Evolutionary conservation across 1,140 invertebrate genomes (phyloP), one percentile per base, ranked within the genome.

Genomic region (Diachasmimorpha longicaudata): DNA sequence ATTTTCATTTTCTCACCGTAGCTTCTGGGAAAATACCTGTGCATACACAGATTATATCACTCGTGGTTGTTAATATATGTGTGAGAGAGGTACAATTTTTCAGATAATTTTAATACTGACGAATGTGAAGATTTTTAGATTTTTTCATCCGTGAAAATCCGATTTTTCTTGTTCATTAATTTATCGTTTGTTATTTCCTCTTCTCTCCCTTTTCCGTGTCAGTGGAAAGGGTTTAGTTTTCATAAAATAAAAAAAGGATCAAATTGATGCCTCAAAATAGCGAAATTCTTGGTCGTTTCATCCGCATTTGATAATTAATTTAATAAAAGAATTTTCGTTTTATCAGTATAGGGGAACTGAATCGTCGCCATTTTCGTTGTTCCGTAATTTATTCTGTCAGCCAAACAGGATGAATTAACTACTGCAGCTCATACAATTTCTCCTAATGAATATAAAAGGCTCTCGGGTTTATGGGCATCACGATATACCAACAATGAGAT

Each of bases 401-500:
- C 31, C 31, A 31, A 31, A 31, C 31, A 31, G 31, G 52, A 58
- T 58, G 21, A 16, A 58, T 58, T 58, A 58, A 58, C 52, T 19
- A 19, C 52, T 58, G 52, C 16, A 21, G n/a, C n/a, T 16, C 52
- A 58, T 58, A 16, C 52, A 2, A 21, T 58, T 58, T 58, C 52
- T 58, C 52, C 52, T 58, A 58, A 58, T 58, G 16, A 58, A 58
- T 58, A 58, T 58, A 58, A 21, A 58, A 58, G 52, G 52, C 52
- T 16, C 10, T 16, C 3, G 10, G n/a, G 52, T 58, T 58, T 21
- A 58, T 58, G 21, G 52, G 11, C 44, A 58, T 5, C n/a, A 3
- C 13, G 14, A 58, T 19, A 58, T 16, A n/a, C n/a, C 19, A 6
- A 13, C 44, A n/a, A 21, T 21, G n/a, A 58, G 16, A 21, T 58